A percentile compares a stretch with the other conserved stretches of the same genome.
phyloP scores from a whole-genome alignment of 1,140 invertebrate species.

The Hirudo medicinalis region DNA sequence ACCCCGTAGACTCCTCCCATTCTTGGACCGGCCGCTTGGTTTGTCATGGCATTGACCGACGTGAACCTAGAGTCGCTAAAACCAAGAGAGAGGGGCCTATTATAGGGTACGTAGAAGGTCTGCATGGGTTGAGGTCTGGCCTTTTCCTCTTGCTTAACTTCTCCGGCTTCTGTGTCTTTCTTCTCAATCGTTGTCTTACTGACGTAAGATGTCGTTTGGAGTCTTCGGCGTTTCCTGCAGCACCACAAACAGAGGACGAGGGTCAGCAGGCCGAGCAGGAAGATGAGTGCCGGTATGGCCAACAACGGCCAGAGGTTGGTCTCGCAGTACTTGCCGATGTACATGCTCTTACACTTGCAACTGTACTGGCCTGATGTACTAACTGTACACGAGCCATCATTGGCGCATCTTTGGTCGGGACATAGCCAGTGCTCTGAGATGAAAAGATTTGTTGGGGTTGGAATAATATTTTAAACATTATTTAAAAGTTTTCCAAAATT shows the following conservation, averaged over 20 bases:
- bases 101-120: not conserved
- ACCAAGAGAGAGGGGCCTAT: not conserved
- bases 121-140: not conserved
- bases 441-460: not conserved
- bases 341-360: not conserved
- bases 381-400: not conserved
- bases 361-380: not conserved
- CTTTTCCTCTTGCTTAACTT: not conserved
- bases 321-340: slow-evolving; percentile 7
- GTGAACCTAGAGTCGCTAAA: slow-evolving; percentile 6
- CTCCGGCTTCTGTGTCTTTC: not conserved
- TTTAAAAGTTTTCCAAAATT: not conserved
- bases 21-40: not conserved
- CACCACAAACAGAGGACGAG: not conserved
- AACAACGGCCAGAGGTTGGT: not conserved
- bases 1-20: not conserved
- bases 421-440: not conserved
- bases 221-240: not conserved
- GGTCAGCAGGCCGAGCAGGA: not conserved
- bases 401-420: not conserved
- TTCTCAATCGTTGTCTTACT: not conserved
- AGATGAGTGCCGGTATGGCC: not conserved
- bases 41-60: not conserved
- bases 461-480: not conserved
- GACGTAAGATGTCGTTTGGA: not conserved